Evolutionary conservation across 2,797 vertebrate genomes (phyloP), one percentile per base, ranked within the genome.

Genomic region (Alectoris magna): DNA sequence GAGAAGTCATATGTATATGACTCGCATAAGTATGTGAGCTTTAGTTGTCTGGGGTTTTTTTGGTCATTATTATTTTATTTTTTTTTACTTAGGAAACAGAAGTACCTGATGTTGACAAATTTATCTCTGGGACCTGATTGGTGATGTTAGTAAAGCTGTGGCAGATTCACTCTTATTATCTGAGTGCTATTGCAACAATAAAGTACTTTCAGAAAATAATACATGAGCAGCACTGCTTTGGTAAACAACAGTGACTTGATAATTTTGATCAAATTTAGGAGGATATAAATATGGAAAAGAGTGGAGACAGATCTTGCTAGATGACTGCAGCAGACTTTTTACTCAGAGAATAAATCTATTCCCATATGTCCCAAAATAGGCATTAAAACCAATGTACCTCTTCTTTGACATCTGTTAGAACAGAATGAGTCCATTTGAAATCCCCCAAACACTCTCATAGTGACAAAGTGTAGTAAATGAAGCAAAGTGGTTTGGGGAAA

Each of bases 391-490:
- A 97, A 93, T 97, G 97, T 97, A 95, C 97, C 97, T 96, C 95
- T 96, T 97, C 96, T 97, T 97, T 96, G 96, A 97, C 97, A 97
- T 98, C 97, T 98, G 97, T 97, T 98, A 94, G 95, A 97, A 84
- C 96, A 97, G 95, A 97, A 97, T 93, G 97, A 94, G 95, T 96
- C 91, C 90, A 95, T 97, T 96, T 97, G 88, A 97, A 97, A 98
- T 96, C 94, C 96, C 95, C 96, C 87, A 95, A 97, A 97, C 94
- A 92, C 84, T 95, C 77, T 2, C 85, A 80, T 12, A 87, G 88
- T 95, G 94, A 96, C 95, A 97, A 95, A 98, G 92, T 91, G 81
- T 93, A 96, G 90, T 91, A 97, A 97, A 96, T 96, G 97, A 97
- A 97, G 90, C 97, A 98, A 97, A 97, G 95, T 96, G 49, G 86